Evolutionary conservation across 2,888 invertebrate species (phyloP).

Genomic region (Tachina lurida): DNA sequence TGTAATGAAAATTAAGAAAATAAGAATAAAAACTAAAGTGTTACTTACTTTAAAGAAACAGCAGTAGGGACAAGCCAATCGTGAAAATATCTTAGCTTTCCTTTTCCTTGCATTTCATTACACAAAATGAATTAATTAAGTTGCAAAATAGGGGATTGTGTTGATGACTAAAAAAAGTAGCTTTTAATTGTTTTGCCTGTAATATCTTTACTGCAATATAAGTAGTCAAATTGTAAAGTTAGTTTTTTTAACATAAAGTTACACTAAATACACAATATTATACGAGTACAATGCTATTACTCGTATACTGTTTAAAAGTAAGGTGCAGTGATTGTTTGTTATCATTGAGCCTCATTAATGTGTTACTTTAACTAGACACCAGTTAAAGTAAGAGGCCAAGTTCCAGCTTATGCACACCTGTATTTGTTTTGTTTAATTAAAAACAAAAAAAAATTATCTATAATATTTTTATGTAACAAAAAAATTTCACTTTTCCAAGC

Average conservation of each 20-base stretch:
- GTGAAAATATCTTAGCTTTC: conserved; percentile 44
- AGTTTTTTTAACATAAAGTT: not conserved
- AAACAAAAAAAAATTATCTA: too few species aligned
- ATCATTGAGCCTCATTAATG: too few species aligned
- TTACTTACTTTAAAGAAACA: conserved; percentile 17
- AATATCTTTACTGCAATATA: not conserved
- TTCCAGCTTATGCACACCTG: too few species aligned
- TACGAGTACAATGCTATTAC: too few species aligned
- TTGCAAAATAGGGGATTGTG: conserved; percentile 42
- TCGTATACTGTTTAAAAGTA: not conserved
- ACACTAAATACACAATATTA: too few species aligned
- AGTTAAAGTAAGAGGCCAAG: too few species aligned
- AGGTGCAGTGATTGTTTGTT: too few species aligned
- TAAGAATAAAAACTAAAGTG: not conserved
- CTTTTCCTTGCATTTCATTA: conserved; percentile 65
- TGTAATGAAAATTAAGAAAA: not conserved
- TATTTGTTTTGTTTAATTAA: too few species aligned
- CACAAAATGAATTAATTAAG: conserved; percentile 68
- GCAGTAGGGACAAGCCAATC: conserved; percentile 33
- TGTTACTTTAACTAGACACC: too few species aligned
- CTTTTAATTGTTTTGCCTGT: conserved; percentile 17
- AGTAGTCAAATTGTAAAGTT: conserved; percentile 30
- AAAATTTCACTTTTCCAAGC: too few species aligned
- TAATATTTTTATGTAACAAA: too few species aligned
- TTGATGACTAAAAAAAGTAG: conserved; percentile 35